Conservation (phyloP, 1,140 invertebrate genomes). For the Anoplolepis gracilipes region DNA sequence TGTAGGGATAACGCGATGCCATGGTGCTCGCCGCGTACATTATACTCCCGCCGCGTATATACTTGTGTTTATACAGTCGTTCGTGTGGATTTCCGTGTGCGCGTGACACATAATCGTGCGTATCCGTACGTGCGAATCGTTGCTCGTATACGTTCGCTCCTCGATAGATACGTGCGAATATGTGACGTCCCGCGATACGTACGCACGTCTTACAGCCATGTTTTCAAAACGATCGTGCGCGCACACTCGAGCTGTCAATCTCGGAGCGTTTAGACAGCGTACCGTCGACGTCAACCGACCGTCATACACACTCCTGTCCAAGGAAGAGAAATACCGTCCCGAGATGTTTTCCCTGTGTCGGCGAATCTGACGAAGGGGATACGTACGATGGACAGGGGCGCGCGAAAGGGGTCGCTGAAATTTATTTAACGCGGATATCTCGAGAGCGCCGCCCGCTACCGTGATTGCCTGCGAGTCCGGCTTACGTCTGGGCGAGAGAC, state of each 20-base stretch:
- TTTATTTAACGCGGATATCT: slow-evolving; percentile 65
- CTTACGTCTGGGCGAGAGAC: slow-evolving; percentile 43
- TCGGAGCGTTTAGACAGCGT: slow-evolving; percentile 59
- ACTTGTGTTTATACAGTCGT: slow-evolving; percentile 70
- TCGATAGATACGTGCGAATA: slow-evolving; percentile 28
- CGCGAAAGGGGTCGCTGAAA: slow-evolving; percentile 63
- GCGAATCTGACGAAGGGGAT: slow-evolving; percentile 32
- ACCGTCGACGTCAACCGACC: slow-evolving; percentile 16
- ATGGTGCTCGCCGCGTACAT: slow-evolving; percentile 65
- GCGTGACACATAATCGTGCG: not conserved
- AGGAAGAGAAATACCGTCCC: slow-evolving; percentile 1
- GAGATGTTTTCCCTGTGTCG: slow-evolving; percentile 59
- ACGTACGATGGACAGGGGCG: not conserved
- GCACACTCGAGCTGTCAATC: slow-evolving; percentile 66
- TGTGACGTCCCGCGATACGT: slow-evolving; percentile 16
- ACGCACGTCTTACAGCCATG: slow-evolving; percentile 44
- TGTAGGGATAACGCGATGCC: slow-evolving; percentile 75
- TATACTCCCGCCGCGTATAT: slow-evolving; percentile 60
- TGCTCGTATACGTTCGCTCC: not conserved
- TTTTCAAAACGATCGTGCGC: slow-evolving; percentile 54
- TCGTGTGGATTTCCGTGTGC: slow-evolving; percentile 30
- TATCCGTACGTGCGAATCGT: not conserved
- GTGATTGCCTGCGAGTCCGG: slow-evolving; percentile 39
- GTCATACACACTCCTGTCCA: not conserved
- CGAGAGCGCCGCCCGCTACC: slow-evolving; percentile 11